Evolutionary conservation across 2,888 invertebrate species (phyloP).

Genomic region (Sinodicranocentrus sp.): DNA sequence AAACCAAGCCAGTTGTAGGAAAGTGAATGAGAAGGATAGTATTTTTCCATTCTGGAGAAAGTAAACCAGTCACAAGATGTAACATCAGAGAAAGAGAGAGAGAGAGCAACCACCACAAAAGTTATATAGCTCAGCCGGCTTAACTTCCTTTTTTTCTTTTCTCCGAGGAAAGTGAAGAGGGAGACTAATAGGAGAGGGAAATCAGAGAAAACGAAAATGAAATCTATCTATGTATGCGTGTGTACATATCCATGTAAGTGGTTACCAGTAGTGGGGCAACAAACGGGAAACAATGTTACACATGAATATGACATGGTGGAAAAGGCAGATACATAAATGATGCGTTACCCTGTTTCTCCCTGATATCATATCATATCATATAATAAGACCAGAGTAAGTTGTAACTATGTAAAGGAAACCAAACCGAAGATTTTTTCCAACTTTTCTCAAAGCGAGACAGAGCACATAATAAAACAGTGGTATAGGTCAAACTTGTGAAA

Average conservation of each 20-base stretch:
- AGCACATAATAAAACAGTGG: constrained; percentile 28
- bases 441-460: background rate
- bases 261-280: no score
- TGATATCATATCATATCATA: no score
- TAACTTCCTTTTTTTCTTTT: constrained; percentile 18
- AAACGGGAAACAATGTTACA: no score
- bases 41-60: no score
- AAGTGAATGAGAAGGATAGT: no score
- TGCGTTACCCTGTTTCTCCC: no score
- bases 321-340: no score
- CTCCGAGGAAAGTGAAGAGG: background rate
- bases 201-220: constrained; percentile 19
- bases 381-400: no score
- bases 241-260: no score
- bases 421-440: background rate
- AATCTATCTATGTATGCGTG: background rate
- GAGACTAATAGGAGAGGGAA: background rate
- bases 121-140: constrained; percentile 19
- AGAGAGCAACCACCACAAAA: background rate
- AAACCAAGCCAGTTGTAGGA: no score
- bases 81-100: background rate
- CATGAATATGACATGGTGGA: no score
- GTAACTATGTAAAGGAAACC: no score
- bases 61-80: background rate
- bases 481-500: constrained; percentile 40